These are phyloP conservation scores for Ancistrus triradiatus DNA, from an alignment of 2,113 vertebrate species.

Conservation along the genomic window DNA sequence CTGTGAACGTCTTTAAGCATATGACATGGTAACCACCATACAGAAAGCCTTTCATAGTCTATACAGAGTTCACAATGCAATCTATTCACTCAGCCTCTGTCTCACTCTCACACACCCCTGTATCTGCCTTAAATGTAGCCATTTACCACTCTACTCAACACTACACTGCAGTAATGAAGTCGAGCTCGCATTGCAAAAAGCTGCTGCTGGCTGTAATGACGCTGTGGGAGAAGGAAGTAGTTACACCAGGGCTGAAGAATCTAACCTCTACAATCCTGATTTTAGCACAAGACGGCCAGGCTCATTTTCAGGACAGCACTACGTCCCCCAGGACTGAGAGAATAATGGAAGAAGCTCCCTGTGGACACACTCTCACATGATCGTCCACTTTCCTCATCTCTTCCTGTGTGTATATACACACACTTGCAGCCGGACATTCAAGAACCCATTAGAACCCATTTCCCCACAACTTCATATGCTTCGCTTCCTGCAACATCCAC, in stretches of 20 bases:
- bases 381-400: not conserved
- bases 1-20: conserved; percentile 33
- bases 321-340: conserved; percentile 30
- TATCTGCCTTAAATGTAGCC: conserved; percentile 5
- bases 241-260: not conserved
- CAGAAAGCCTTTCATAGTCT: conserved; percentile 41
- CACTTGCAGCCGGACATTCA: conserved; percentile 5
- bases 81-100: conserved; percentile 59
- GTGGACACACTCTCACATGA: conserved; percentile 27
- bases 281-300: not conserved
- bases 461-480: conserved; percentile 8
- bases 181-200: not conserved
- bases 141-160: conserved; percentile 26
- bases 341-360: conserved; percentile 11
- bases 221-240: not conserved
- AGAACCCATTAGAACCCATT: conserved; percentile 16
- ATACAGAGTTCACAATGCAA: conserved; percentile 50
- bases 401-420: not conserved
- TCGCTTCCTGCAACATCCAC: conserved; percentile 20
- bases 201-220: not conserved
- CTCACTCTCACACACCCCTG: not conserved
- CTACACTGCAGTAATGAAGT: too few relatives aligned
- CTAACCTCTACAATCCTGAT: not conserved
- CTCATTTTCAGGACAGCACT: conserved; percentile 7
- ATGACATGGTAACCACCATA: conserved; percentile 42